Conservation (phyloP, 2,888 invertebrate genomes). For the Labia minor region DNA sequence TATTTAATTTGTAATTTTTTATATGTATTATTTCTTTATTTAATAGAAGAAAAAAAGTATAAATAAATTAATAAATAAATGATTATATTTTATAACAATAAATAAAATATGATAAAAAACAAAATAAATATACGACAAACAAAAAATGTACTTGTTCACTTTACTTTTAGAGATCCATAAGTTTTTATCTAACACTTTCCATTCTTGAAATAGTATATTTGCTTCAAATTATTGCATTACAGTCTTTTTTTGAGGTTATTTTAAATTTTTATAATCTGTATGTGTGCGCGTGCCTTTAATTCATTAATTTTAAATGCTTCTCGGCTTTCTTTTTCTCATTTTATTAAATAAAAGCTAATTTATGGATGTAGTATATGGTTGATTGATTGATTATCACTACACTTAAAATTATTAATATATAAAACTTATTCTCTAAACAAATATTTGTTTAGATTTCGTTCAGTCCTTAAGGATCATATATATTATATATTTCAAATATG, state of each 20-base stretch:
- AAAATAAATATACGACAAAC: too few relatives aligned
- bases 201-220: background rate
- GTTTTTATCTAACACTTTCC: background rate
- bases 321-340: too few relatives aligned
- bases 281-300: too few relatives aligned
- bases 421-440: background rate
- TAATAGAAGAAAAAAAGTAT: too few relatives aligned
- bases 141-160: too few relatives aligned
- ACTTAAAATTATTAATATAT: too few relatives aligned
- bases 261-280: background rate
- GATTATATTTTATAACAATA: too few relatives aligned
- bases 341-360: background rate
- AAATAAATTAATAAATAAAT: too few relatives aligned
- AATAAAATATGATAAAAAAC: too few relatives aligned
- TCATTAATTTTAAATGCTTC: too few relatives aligned
- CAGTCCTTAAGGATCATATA: background rate
- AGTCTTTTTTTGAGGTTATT: background rate
- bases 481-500: background rate
- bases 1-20: too few relatives aligned
- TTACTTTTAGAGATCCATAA: background rate
- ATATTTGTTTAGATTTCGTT: background rate
- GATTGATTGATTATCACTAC: background rate
- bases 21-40: too few relatives aligned
- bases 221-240: background rate
- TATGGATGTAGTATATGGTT: background rate